These are phyloP conservation scores for Xylota sylvarum DNA, from an alignment of 2,888 invertebrate genomes.

Conservation along the genomic window DNA sequence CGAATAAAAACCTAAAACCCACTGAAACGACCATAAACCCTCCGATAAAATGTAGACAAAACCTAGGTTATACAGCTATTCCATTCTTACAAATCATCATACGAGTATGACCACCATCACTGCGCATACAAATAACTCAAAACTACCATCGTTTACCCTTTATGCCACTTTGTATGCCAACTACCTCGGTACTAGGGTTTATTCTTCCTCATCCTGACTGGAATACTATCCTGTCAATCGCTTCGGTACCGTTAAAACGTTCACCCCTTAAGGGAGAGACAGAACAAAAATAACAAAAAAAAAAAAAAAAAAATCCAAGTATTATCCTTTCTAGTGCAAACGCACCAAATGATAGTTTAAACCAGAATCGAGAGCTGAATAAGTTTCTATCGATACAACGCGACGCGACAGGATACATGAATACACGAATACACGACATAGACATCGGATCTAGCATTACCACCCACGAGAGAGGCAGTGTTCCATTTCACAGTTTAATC, in stretches of 20 bases:
- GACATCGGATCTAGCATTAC: conserved; percentile 18
- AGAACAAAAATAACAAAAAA: too few species aligned
- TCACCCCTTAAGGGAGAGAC: background rate
- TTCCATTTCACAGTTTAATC: conserved; percentile 59
- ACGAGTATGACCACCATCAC: conserved; percentile 9
- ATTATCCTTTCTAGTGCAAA: conserved; percentile 20
- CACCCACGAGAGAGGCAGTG: background rate
- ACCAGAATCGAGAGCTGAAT: conserved; percentile 53
- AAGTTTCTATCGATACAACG: conserved; percentile 58
- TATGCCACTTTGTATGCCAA: conserved; percentile 55
- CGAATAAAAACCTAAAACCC: too few species aligned
- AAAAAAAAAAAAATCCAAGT: conserved; percentile 34
- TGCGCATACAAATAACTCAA: conserved; percentile 55
- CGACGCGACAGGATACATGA: conserved; percentile 57
- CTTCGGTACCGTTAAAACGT: conserved; percentile 37
- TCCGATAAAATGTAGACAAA: too few species aligned
- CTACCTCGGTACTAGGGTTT: conserved; percentile 13
- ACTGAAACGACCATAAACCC: too few species aligned
- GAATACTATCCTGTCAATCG: conserved; percentile 50
- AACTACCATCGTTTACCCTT: conserved; percentile 30
- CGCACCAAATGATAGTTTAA: conserved; percentile 34
- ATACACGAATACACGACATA: conserved; percentile 1
- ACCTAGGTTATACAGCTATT: too few species aligned
- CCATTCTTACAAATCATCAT: conserved; percentile 13
- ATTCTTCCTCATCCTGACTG: conserved; percentile 21